Base-by-base conservation (phyloP, 1,140 invertebrate genomes). In the Ceratosolen solmsi region DNA sequence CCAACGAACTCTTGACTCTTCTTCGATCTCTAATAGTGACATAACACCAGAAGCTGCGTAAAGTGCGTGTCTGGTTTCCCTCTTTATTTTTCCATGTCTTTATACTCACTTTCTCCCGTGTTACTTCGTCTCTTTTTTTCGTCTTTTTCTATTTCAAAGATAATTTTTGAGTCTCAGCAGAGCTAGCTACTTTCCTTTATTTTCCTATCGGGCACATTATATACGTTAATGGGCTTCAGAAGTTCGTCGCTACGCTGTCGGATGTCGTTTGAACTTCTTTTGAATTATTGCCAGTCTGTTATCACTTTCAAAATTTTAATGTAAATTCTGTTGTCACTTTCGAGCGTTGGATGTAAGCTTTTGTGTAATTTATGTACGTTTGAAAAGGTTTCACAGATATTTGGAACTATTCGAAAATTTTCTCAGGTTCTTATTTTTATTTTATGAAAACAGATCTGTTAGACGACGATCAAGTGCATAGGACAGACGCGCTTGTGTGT, bases 51-150 rank as follows among this genome's bases (percentile, higher is more conserved):
- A 51, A 58, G 72, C 71, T n/a, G 30, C 27, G 71, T 73, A 73
- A 73, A 73, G 71, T 73, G n/a, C 51, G 54, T 54, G 25, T 75
- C 60, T 82, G 72, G 63, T 82, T 70, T 76, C 81, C 56, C 68
- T 77, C 81, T 78, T 77, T 71, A 70, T 79, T 79, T 79, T 79
- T 79, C 65, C 33, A 70, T 27, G n/a, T 38, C 30, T 56, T 71
- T 46, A 30, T 54, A 33, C 5, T 49, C 30, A 71, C 73, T 71
- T 76, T 68, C 56, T 60, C 36, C 60, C 60, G 72, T 51, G 51
- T 36, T 73, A 51, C 68, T 27, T 25, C 46, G 36, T 25, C 25
- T 41, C 25, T 46, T 58, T 49, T 25, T 41, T 41, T 27, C 33
- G 49, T 41, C 30, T 7, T 51, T 36, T 54, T 15, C 27, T 30